Conservation (phyloP, 2,113 vertebrate genomes). For the Microcebus murinus region DNA sequence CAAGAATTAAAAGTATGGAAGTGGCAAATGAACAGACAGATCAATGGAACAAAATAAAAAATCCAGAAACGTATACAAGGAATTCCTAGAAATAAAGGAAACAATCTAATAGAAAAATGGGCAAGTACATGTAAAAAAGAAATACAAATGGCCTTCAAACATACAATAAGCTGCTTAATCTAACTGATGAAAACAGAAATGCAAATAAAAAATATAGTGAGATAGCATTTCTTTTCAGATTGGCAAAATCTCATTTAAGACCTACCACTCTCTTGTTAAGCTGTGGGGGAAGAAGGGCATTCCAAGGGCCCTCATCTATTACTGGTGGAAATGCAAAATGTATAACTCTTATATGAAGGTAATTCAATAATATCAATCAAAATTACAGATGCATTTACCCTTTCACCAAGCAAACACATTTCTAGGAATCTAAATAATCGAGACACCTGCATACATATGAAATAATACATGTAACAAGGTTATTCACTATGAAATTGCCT, state of each 20-base stretch:
- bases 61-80: background rate
- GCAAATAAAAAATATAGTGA: background rate
- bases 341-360: background rate
- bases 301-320: background rate
- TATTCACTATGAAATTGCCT: background rate
- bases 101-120: background rate
- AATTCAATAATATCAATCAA: background rate
- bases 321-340: background rate
- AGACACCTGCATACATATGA: background rate
- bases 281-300: background rate
- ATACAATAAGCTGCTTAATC: background rate
- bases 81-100: background rate
- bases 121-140: background rate
- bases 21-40: background rate
- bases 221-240: background rate
- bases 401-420: slow-evolving; percentile 13
- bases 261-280: background rate
- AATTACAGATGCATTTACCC: background rate
- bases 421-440: background rate
- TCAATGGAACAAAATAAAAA: background rate
- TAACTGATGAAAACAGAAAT: slow-evolving; percentile 8
- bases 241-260: background rate
- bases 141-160: background rate
- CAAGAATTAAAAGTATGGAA: background rate
- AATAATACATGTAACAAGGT: background rate